Conservation (phyloP, 2,888 invertebrate genomes). For the Cantharis flavilabris region DNA sequence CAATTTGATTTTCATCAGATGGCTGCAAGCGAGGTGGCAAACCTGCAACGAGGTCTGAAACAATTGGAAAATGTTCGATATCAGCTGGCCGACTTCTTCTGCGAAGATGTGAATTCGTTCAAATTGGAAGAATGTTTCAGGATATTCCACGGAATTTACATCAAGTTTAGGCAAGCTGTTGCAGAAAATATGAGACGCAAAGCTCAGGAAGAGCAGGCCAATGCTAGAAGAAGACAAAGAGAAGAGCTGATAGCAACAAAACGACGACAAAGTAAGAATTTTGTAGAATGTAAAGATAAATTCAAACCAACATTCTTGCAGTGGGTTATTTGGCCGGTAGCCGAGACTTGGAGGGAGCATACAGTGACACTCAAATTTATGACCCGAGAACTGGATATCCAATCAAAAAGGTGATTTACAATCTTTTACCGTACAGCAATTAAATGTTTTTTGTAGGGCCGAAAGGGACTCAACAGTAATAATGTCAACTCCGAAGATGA, state of each 20-base stretch:
- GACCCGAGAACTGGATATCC: constrained; percentile 72
- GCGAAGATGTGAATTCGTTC: constrained; percentile 87
- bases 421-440: not conserved
- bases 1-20: constrained; percentile 56
- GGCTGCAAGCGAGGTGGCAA: constrained; percentile 78
- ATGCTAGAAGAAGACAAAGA: constrained; percentile 72
- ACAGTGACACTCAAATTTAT: constrained; percentile 76
- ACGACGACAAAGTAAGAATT: constrained; percentile 61
- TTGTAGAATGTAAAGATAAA: not conserved
- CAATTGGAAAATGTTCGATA: constrained; percentile 80
- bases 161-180: constrained; percentile 82
- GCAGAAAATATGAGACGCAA: constrained; percentile 83
- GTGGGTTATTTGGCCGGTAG: constrained; percentile 72
- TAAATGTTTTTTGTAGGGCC: constrained; percentile 32
- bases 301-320: constrained; percentile 42
- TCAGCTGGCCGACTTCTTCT: constrained; percentile 89
- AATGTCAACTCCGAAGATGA: constrained; percentile 67
- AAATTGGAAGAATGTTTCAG: constrained; percentile 94
- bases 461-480: constrained; percentile 54
- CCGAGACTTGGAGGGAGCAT: constrained; percentile 73
- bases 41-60: constrained; percentile 77
- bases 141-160: constrained; percentile 86
- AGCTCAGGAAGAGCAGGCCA: constrained; percentile 85
- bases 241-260: constrained; percentile 72
- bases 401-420: constrained; percentile 50